Evolutionary conservation across 2,113 vertebrate species (phyloP).

Genomic region (Anguilla japonica): DNA sequence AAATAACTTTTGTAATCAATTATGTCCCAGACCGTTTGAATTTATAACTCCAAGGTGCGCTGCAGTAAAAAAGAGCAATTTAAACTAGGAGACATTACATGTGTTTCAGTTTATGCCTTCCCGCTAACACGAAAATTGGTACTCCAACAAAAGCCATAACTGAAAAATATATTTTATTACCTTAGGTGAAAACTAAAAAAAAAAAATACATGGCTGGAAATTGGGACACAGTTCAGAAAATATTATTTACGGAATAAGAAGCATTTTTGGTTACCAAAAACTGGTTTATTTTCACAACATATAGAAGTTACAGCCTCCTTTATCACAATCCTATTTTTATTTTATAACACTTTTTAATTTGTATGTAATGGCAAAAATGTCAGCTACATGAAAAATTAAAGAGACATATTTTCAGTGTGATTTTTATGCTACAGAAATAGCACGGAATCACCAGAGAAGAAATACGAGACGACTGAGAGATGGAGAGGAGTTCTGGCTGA

Average conservation of each 20-base stretch:
- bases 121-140: slow-evolving; percentile 35
- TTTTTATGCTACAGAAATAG: background rate
- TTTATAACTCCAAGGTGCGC: slow-evolving; percentile 50
- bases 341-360: background rate
- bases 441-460: background rate
- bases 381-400: background rate
- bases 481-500: slow-evolving; percentile 48
- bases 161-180: background rate
- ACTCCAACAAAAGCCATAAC: slow-evolving; percentile 5
- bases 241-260: background rate
- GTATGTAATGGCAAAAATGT: background rate
- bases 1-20: slow-evolving; percentile 57
- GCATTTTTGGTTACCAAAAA: background rate
- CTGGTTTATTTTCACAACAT: background rate
- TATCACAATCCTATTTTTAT: background rate
- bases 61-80: slow-evolving; percentile 54
- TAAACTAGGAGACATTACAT: slow-evolving; percentile 45
- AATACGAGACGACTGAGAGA: background rate
- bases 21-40: slow-evolving; percentile 46
- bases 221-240: background rate
- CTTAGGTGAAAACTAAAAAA: background rate
- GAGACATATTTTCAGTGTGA: background rate
- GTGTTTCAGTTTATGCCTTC: slow-evolving; percentile 67
- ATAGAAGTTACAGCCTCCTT: no score
- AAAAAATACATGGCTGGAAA: background rate